Percentiles rank a stretch among this genome's conserved stretches.
Conservation (phyloP, 2,888 invertebrate species). For the Lydus trimaculatus region DNA sequence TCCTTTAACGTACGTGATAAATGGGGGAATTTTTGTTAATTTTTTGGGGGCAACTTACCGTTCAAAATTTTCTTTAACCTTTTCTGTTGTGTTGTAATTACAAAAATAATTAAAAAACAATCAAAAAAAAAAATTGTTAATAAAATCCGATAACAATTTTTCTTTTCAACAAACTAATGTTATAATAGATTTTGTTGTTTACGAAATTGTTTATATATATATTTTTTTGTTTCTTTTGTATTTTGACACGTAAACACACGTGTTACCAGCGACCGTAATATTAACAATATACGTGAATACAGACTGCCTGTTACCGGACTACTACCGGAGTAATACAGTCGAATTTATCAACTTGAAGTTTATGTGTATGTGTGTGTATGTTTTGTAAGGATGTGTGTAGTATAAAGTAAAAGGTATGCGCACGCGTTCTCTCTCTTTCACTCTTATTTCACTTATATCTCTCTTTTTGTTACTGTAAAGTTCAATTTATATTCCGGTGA, state of each 20-base stretch:
- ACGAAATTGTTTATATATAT: not conserved
- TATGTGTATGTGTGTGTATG: not conserved
- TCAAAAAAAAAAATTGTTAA: no score
- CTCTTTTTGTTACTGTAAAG: no score
- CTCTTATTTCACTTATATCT: no score
- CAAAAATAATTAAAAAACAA: no score
- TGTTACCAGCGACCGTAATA: not conserved
- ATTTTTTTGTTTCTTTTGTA: not conserved
- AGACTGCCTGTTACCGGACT: slow-evolving; percentile 3
- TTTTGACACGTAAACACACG: slow-evolving; percentile 7
- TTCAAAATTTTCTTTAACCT: no score
- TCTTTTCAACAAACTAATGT: no score
- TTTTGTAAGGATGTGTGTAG: not conserved
- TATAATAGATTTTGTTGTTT: not conserved
- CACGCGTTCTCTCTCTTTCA: not conserved
- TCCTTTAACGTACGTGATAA: no score
- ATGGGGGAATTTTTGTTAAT: no score
- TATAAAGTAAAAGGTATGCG: not conserved
- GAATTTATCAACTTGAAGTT: not conserved
- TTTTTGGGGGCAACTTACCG: no score
- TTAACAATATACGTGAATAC: not conserved
- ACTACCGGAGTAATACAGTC: not conserved
- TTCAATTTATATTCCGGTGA: not conserved
- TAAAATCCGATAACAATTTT: no score
- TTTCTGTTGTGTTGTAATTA: no score